Evolutionary conservation across 2,113 vertebrate genomes (phyloP).

Genomic region (Istiophorus platypterus): DNA sequence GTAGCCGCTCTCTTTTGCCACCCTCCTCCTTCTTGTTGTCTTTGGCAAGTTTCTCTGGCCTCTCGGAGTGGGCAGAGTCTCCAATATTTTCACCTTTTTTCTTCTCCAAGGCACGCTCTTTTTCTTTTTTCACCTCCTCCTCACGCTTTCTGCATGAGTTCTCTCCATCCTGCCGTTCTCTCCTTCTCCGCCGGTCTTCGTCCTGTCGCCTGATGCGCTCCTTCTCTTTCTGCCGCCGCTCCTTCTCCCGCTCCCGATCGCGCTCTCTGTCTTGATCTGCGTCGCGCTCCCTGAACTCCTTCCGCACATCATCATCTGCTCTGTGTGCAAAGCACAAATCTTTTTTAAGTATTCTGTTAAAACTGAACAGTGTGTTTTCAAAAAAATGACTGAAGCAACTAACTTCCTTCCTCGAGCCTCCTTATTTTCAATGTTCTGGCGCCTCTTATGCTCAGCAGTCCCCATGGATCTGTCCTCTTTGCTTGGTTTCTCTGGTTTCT

Average conservation of each 20-base stretch:
- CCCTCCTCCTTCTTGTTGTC: conserved; percentile 92
- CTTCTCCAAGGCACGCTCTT: conserved; percentile 89
- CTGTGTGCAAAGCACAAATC: conserved; percentile 72
- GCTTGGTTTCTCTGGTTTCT: conserved; percentile 89
- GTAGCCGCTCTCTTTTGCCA: conserved; percentile 91
- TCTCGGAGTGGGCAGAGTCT: conserved; percentile 85
- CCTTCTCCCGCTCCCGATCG: conserved; percentile 90
- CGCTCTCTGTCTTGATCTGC: conserved; percentile 89
- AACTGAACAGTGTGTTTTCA: neutral
- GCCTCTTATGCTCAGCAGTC: conserved; percentile 84
- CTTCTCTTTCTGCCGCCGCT: conserved; percentile 89
- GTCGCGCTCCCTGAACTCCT: conserved; percentile 92
- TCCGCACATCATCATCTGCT: conserved; percentile 88
- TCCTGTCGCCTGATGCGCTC: conserved; percentile 91
- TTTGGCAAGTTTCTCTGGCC: conserved; percentile 86
- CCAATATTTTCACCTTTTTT: conserved; percentile 85
- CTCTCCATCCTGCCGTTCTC: conserved; percentile 93
- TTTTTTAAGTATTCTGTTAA: neutral
- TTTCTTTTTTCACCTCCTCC: conserved; percentile 91
- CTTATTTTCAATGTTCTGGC: conserved; percentile 88
- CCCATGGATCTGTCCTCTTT: conserved; percentile 89
- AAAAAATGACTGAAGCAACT: conserved; percentile 37
- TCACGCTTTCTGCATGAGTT: conserved; percentile 90
- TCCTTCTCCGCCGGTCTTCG: conserved; percentile 92
- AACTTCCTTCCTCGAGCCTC: conserved; percentile 94